These are phyloP conservation scores for Chelon auratus DNA, from an alignment of 2,797 vertebrate genomes.

Conservation along the genomic window DNA sequence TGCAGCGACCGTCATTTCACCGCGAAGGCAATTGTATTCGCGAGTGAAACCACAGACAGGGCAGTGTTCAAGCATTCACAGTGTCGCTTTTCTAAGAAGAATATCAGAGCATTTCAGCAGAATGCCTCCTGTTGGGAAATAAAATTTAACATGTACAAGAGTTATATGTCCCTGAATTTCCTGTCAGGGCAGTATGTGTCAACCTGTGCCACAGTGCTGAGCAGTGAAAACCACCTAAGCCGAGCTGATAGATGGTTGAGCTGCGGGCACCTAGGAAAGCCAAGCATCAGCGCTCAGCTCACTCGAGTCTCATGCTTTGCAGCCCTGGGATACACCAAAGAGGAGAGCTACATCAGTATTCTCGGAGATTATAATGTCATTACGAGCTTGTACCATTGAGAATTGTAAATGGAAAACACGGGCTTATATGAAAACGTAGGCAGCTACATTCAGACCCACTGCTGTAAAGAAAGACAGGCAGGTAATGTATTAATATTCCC, in stretches of 20 bases:
- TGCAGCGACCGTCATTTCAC: neutral
- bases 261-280: constrained; percentile 60
- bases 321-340: constrained; percentile 64
- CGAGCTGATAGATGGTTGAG: constrained; percentile 73
- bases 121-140: constrained; percentile 42
- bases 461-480: constrained; percentile 27
- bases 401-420: constrained; percentile 37
- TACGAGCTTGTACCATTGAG: constrained; percentile 59
- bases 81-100: constrained; percentile 31
- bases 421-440: constrained; percentile 57
- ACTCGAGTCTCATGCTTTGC: constrained; percentile 43
- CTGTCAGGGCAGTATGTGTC: constrained; percentile 48
- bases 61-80: neutral
- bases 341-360: constrained; percentile 64
- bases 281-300: constrained; percentile 62
- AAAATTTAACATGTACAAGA: constrained; percentile 57
- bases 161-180: constrained; percentile 54
- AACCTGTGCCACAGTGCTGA: constrained; percentile 53
- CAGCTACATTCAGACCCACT: constrained; percentile 19
- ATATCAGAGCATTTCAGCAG: constrained; percentile 29
- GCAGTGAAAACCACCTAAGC: constrained; percentile 65
- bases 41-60: constrained; percentile 31
- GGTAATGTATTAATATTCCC: constrained; percentile 57
- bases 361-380: constrained; percentile 77
- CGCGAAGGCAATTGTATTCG: constrained; percentile 10